Evolutionary conservation across 2,113 vertebrate species (phyloP), one percentile per base, ranked within the genome.

Genomic region (Rhipidura dahli): DNA sequence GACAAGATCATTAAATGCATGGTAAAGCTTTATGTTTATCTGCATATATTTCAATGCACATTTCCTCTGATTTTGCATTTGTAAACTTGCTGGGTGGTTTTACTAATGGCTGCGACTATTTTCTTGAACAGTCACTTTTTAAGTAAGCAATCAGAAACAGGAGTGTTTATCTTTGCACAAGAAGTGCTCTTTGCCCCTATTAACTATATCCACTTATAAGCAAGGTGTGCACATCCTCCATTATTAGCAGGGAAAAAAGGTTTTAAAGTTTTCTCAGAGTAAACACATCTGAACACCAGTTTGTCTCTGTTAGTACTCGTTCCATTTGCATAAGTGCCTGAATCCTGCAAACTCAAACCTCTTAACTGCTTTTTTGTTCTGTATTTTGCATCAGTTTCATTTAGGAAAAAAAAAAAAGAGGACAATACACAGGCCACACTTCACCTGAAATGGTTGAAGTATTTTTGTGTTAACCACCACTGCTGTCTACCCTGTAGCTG

Each of bases 41-140:
- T 93, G 50, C 15, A 24, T 63, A 5, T 65, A 80, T 71, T 40
- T 24, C 44, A 49, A 37, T 35, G 33, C 27, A 35, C 19, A 54
- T 23, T 39, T 80, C 14, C 42, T 83, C 89, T 65, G n/a, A 40
- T 79, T 93, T 92, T 50, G 39, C 30, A 31, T 81, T 81, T 91
- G 12, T 68, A 65, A 79, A 72, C 40, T 85, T 82, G 40, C 4
- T 20, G 47, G 7, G 54, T 90, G 35, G 27, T 79, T 83, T 82
- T 70, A 70, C 19, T 65, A 75, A 69, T 35, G 20, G 49, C 33
- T 68, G 44, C 2, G 11, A 51, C 24, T 9, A 11, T 85, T 95
- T 45, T 33, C 54, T 83, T 73, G 35, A 37, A 11, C 14, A 64
- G 9, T 17, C 19, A 10, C 23, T 73, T 79, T 26, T 59, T 60